Evolutionary conservation across 1,140 invertebrate species (phyloP).

Genomic region (Drosophila auraria): DNA sequence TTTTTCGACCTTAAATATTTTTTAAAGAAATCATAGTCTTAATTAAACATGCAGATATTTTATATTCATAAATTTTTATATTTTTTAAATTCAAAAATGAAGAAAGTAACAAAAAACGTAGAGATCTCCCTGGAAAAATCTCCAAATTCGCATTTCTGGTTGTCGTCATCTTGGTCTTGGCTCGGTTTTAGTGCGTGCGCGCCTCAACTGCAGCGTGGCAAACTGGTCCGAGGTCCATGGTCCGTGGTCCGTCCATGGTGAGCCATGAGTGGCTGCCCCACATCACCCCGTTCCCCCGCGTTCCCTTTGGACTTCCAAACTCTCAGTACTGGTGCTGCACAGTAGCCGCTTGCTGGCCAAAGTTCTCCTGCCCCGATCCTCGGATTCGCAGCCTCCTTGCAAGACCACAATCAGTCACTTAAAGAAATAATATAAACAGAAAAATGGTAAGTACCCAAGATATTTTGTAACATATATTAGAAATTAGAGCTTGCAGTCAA

Average conservation of each 20-base stretch:
- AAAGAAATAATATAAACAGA: neutral
- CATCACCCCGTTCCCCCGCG: neutral
- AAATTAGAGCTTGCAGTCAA: too few species aligned
- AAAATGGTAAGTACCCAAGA: too few species aligned
- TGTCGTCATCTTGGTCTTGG: constrained; percentile 43
- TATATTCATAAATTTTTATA: too few species aligned
- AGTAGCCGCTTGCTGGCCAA: constrained; percentile 58
- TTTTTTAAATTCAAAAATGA: neutral
- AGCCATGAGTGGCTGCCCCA: constrained; percentile 10
- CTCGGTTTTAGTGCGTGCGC: constrained; percentile 72
- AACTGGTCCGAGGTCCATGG: constrained; percentile 60
- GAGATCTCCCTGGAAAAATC: neutral
- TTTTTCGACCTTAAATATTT: neutral
- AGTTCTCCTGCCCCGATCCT: constrained; percentile 23
- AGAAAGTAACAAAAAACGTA: neutral
- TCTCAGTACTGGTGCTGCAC: constrained; percentile 27
- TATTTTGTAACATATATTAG: too few species aligned
- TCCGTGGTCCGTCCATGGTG: constrained; percentile 44
- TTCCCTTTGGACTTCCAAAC: neutral
- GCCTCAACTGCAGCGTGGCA: constrained; percentile 73
- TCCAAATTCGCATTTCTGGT: neutral
- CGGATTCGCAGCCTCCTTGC: constrained; percentile 35
- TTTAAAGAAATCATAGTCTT: neutral
- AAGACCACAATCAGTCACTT: constrained; percentile 39
- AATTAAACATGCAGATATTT: too few species aligned